These are phyloP conservation scores for Himantopus leucocephalus DNA, from an alignment of 2,113 vertebrate genomes.

Conservation along the genomic window DNA sequence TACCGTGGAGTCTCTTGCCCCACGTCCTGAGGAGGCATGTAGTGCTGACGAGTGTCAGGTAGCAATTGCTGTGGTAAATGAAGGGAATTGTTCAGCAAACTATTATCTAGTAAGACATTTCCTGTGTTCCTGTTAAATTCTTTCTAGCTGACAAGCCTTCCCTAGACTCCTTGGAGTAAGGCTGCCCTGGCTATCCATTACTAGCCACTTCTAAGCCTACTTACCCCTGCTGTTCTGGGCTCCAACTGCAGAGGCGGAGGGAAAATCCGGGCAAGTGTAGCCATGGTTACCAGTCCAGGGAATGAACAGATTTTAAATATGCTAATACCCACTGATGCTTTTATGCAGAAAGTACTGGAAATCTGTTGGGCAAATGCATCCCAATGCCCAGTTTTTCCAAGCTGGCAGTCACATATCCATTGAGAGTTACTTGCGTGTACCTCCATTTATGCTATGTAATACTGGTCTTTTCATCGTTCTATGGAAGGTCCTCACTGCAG, in stretches of 20 bases:
- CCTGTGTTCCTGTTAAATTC: background rate
- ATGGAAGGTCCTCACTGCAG: background rate
- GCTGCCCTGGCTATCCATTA: background rate
- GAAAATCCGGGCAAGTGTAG: conserved; percentile 11
- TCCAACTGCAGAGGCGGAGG: background rate
- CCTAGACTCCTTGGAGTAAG: background rate
- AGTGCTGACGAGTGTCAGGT: background rate
- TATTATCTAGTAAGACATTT: background rate
- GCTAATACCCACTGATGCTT: background rate
- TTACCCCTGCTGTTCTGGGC: background rate
- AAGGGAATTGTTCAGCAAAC: background rate
- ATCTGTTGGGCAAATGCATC: background rate
- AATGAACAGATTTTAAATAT: conserved; percentile 4
- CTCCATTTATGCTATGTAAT: background rate
- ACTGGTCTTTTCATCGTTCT: background rate
- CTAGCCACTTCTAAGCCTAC: background rate
- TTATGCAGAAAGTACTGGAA: background rate
- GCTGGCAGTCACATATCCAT: background rate
- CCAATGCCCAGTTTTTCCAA: background rate
- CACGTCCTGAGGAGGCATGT: background rate
- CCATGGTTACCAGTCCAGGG: background rate
- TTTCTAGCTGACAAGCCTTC: background rate
- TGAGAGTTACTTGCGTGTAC: background rate
- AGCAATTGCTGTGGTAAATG: background rate
- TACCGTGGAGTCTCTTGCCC: background rate